Evolutionary conservation across 2,797 vertebrate genomes (phyloP).

Genomic region (Cephalopachus bancanus): DNA sequence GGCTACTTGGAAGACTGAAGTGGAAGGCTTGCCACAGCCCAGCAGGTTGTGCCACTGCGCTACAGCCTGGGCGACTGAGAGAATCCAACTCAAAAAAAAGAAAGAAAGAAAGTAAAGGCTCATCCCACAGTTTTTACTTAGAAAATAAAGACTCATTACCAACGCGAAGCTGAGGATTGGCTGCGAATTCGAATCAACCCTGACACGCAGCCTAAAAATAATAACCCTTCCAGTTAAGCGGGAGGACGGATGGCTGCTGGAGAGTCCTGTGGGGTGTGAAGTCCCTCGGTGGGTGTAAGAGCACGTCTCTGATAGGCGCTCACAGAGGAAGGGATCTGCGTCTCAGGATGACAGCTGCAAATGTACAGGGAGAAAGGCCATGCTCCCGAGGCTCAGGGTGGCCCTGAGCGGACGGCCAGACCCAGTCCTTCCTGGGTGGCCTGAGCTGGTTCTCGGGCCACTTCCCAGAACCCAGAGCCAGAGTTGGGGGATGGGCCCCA

Average conservation of each 20-base stretch:
- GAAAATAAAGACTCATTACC: no score
- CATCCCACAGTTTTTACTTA: no score
- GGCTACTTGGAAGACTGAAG: no score
- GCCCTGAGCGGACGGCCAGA: not conserved
- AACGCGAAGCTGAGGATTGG: no score
- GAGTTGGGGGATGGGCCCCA: not conserved
- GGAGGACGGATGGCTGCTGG: not conserved
- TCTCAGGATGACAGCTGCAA: not conserved
- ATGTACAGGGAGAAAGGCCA: not conserved
- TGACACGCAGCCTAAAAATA: no score
- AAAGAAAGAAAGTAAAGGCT: no score
- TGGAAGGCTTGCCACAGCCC: no score
- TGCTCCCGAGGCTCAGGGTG: not conserved
- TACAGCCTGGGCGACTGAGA: no score
- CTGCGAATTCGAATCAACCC: no score
- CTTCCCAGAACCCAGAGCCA: not conserved
- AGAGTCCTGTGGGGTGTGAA: not conserved
- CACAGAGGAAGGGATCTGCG: not conserved
- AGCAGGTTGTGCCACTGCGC: no score
- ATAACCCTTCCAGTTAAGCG: no score
- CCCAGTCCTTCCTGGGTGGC: accelerated
- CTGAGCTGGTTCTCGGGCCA: not conserved
- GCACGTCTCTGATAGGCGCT: not conserved
- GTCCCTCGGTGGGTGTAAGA: not conserved
- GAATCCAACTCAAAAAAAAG: no score